A percentile compares a stretch with the other conserved stretches of the same genome.
Conservation (phyloP, 2,888 invertebrate genomes). For the Blastobasis adustella region DNA sequence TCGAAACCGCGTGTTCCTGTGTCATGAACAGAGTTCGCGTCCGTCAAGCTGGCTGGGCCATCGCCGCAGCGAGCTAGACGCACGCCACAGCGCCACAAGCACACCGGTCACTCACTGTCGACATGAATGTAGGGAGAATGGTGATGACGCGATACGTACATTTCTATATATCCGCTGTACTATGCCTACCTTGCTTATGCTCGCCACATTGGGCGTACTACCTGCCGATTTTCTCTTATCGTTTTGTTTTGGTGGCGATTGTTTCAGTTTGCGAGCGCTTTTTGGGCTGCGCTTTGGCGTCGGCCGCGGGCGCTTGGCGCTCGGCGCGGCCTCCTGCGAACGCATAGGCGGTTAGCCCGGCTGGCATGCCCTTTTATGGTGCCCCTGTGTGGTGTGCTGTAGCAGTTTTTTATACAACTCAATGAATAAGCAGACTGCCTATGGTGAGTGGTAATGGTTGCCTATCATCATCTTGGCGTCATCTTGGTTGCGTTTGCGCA, state of each 20-base stretch:
- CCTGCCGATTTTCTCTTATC: constrained; percentile 55
- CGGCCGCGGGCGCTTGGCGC: constrained; percentile 51
- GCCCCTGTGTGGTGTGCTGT: no score
- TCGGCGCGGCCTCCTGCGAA: constrained; percentile 38
- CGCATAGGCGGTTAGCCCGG: no score
- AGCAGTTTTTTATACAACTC: no score
- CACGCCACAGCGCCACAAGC: constrained; percentile 8
- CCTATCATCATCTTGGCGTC: no score
- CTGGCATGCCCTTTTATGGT: no score
- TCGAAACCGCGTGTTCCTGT: neutral
- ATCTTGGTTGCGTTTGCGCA: no score
- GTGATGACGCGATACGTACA: constrained; percentile 72
- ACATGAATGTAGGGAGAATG: constrained; percentile 52
- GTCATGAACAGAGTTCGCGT: constrained; percentile 14
- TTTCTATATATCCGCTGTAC: constrained; percentile 75
- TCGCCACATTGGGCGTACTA: constrained; percentile 61
- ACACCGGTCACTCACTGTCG: constrained; percentile 31
- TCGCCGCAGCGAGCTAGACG: constrained; percentile 18
- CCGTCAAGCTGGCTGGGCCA: constrained; percentile 27
- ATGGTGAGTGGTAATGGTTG: no score
- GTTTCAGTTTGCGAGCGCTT: constrained; percentile 42
- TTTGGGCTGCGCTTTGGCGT: constrained; percentile 59
- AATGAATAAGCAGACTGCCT: no score
- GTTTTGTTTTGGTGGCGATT: constrained; percentile 35
- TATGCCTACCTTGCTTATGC: constrained; percentile 74